phyloP scores from a whole-genome alignment of 2,888 invertebrate genomes.

The Silvanus unidentatus region DNA sequence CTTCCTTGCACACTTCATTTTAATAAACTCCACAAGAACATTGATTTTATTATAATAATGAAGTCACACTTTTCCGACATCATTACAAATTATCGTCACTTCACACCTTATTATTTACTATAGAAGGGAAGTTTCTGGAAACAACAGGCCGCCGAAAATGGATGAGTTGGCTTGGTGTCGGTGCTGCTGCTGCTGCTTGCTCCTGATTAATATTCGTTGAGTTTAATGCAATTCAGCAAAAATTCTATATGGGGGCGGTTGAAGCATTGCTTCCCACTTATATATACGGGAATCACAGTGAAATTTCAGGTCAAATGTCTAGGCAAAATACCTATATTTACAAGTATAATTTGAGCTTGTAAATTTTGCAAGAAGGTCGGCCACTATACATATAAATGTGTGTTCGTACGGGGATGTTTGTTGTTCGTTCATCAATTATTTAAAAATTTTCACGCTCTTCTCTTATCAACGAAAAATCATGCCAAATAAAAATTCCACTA shows the following conservation, averaged over 20 bases:
- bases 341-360: conserved; percentile 9
- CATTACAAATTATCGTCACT: conserved; percentile 2
- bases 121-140: not conserved
- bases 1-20: too few relatives aligned
- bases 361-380: not conserved
- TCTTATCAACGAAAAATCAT: too few relatives aligned
- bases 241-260: conserved; percentile 1
- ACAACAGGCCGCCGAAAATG: not conserved
- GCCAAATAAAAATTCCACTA: too few relatives aligned
- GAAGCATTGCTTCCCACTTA: too few relatives aligned
- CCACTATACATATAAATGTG: too few relatives aligned
- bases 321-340: conserved; percentile 6
- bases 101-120: conserved; percentile 1
- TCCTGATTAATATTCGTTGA: conserved; percentile 9
- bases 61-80: not conserved
- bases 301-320: conserved; percentile 7
- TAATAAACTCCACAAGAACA: too few relatives aligned
- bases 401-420: too few relatives aligned
- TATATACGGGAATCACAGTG: not conserved
- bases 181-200: too few relatives aligned
- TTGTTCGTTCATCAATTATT: conserved; percentile 11
- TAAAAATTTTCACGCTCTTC: conserved; percentile 2
- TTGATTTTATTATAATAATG: not conserved
- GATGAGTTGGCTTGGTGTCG: not conserved
- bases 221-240: conserved; percentile 9